phyloP scores from a whole-genome alignment of 2,888 invertebrate species.

The Seira ritae region DNA sequence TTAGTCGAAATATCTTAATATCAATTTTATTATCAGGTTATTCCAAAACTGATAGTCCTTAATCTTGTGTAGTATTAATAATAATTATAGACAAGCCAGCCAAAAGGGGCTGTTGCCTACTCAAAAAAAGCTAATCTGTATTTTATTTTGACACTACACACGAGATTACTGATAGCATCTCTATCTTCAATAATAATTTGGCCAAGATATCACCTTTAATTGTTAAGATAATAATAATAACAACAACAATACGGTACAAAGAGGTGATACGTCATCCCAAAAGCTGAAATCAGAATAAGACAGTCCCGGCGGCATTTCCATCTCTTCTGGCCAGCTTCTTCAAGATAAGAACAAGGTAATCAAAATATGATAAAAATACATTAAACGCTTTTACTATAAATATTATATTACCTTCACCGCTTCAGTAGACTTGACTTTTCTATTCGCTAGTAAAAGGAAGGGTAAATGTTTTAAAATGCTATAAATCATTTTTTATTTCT shows the following conservation, averaged over 20 bases:
- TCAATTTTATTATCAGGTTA: constrained; percentile 66
- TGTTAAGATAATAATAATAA: constrained; percentile 47
- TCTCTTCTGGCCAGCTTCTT: neutral
- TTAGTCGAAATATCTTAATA: constrained; percentile 65
- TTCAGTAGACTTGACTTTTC: too few species aligned
- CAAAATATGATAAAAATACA: constrained; percentile 13
- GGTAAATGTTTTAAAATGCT: too few species aligned
- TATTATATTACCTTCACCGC: neutral
- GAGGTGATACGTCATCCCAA: neutral
- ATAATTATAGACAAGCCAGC: constrained; percentile 59
- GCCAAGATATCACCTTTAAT: constrained; percentile 56
- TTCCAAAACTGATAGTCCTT: constrained; percentile 66
- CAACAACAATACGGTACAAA: constrained; percentile 5
- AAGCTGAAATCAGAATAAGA: neutral
- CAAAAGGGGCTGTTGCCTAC: constrained; percentile 21
- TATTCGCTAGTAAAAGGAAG: too few species aligned
- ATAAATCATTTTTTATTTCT: too few species aligned
- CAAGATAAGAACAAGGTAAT: constrained; percentile 33
- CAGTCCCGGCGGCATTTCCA: neutral
- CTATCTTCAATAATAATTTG: constrained; percentile 53
- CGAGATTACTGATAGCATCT: constrained; percentile 56
- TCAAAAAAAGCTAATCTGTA: constrained; percentile 42
- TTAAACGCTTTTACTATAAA: constrained; percentile 8
- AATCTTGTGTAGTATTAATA: constrained; percentile 53
- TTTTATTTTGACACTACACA: constrained; percentile 49